A percentile compares a stretch with the other conserved stretches of the same genome.
Conservation (phyloP, 2,888 invertebrate genomes). For the Scaptomyza polygonia region DNA sequence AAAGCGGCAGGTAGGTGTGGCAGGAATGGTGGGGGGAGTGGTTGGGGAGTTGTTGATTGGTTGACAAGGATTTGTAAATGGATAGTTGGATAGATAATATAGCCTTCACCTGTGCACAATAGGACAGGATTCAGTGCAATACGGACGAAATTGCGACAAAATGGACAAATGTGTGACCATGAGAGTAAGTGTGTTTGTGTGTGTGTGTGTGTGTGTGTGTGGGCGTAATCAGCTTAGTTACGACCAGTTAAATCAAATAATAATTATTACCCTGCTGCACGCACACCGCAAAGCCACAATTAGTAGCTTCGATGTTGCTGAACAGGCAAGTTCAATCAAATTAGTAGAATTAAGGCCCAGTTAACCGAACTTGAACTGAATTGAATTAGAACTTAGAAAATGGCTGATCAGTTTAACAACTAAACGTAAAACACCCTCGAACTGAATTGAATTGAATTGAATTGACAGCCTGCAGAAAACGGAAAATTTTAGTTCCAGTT, state of each 20-base stretch:
- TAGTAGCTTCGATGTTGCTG: slow-evolving; percentile 10
- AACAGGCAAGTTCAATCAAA: slow-evolving; percentile 8
- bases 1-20: not conserved
- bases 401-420: no score
- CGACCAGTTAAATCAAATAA: slow-evolving; percentile 68
- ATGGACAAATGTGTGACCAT: slow-evolving; percentile 29
- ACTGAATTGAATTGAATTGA: no score
- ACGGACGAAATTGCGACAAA: slow-evolving; percentile 35
- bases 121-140: no score
- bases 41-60: not conserved
- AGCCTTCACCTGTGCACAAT: slow-evolving; percentile 46
- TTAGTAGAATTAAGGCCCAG: no score
- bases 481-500: no score
- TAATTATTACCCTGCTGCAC: slow-evolving; percentile 44
- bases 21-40: no score
- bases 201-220: not conserved
- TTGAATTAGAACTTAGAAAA: no score
- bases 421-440: no score
- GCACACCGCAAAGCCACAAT: slow-evolving; percentile 25
- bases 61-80: slow-evolving; percentile 4
- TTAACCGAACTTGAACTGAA: no score
- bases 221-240: slow-evolving; percentile 62
- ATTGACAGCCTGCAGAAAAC: no score
- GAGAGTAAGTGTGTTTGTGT: not conserved
- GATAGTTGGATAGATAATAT: slow-evolving; percentile 5